A percentile compares a stretch with the other conserved stretches of the same genome.
phyloP scores from a whole-genome alignment of 2,888 invertebrate species.

The Electrophaes corylata region DNA sequence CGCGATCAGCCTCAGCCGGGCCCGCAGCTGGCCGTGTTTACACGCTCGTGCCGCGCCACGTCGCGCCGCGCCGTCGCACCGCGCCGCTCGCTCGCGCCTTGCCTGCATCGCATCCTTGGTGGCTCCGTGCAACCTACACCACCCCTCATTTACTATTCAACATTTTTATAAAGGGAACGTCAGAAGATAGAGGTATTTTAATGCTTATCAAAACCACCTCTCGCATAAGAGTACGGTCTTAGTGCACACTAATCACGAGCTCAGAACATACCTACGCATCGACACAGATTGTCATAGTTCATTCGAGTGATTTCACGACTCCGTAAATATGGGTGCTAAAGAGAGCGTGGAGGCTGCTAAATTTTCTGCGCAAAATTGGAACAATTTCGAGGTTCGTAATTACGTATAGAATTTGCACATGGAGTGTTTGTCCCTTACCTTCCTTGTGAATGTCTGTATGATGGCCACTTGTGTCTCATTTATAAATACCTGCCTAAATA shows the following conservation, averaged over 20 bases:
- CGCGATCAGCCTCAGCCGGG: conserved; percentile 53
- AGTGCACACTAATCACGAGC: conserved; percentile 78
- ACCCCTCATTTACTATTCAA: conserved; percentile 78
- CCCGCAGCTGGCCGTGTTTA: conserved; percentile 79
- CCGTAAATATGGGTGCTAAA: conserved; percentile 90
- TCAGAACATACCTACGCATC: conserved; percentile 74
- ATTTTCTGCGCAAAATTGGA: conserved; percentile 92
- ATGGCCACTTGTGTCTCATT: conserved; percentile 52
- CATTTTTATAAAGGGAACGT: conserved; percentile 76
- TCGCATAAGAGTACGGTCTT: conserved; percentile 68
- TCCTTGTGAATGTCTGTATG: conserved; percentile 74
- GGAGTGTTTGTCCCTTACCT: conserved; percentile 80
- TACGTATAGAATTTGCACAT: conserved; percentile 80
- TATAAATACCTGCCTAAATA: conserved; percentile 35
- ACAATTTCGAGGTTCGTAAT: conserved; percentile 90
- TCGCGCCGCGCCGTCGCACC: conserved; percentile 57
- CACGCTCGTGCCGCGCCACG: conserved; percentile 64
- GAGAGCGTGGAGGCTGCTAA: conserved; percentile 92
- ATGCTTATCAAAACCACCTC: conserved; percentile 72
- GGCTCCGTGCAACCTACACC: conserved; percentile 70
- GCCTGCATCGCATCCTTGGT: conserved; percentile 44
- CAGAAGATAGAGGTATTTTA: conserved; percentile 78
- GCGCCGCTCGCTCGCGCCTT: conserved; percentile 53
- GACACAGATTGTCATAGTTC: conserved; percentile 75
- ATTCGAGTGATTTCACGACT: conserved; percentile 79